Evolutionary conservation across 2,113 vertebrate species (phyloP).

Genomic region (Corythornis vintsioides): DNA sequence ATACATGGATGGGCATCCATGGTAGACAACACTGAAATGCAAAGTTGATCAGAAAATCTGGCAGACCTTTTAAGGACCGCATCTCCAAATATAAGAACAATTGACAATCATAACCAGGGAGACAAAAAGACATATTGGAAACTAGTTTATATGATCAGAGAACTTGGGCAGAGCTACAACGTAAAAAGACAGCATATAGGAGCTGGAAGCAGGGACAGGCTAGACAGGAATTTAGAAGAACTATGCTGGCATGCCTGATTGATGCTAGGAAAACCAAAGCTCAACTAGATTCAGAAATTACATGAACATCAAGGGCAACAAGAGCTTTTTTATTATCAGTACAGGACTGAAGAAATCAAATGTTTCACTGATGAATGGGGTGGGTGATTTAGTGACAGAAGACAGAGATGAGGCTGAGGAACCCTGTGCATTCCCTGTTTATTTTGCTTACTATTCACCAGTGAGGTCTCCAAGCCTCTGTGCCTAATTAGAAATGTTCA

Average conservation of each 20-base stretch:
- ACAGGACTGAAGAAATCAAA: not conserved
- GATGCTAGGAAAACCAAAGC: not conserved
- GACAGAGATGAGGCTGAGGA: not conserved
- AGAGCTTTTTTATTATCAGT: not conserved
- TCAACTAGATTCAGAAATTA: not conserved
- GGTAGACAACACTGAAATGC: not conserved
- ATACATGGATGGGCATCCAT: not conserved
- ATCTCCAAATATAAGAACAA: not conserved
- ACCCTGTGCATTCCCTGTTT: not conserved
- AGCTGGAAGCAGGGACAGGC: not conserved
- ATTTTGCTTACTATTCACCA: not conserved
- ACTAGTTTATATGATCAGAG: not conserved
- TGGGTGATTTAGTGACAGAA: not conserved
- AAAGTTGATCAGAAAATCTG: not conserved
- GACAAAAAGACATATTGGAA: not conserved
- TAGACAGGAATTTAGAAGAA: not conserved
- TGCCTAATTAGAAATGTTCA: not conserved
- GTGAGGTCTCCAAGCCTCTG: not conserved
- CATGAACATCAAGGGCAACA: not conserved
- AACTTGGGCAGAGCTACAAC: not conserved
- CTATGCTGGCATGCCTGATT: not conserved
- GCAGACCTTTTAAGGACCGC: not conserved
- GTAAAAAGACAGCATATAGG: not conserved
- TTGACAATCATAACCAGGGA: not conserved
- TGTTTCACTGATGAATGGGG: not conserved